These are phyloP conservation scores for Campoplex capitator DNA, from an alignment of 2,888 invertebrate genomes.

Conservation along the genomic window DNA sequence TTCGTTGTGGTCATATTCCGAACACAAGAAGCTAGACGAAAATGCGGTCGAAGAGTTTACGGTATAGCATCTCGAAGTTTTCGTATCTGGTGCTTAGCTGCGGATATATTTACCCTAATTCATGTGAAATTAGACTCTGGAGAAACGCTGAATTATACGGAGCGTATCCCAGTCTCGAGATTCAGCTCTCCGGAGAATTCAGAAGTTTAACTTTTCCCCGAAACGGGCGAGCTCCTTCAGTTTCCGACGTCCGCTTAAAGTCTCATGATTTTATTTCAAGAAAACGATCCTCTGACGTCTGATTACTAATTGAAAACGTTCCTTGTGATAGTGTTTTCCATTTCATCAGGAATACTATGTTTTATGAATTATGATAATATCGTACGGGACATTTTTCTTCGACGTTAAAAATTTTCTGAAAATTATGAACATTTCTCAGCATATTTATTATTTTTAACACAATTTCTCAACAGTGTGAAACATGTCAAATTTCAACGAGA, in stretches of 20 bases:
- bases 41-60: conserved; percentile 46
- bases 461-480: too few relatives aligned
- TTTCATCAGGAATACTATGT: not conserved
- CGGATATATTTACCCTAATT: conserved; percentile 70
- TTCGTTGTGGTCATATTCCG: not conserved
- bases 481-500: too few relatives aligned
- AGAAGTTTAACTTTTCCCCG: conserved; percentile 38
- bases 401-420: not conserved
- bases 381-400: not conserved
- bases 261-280: conserved; percentile 27
- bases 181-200: conserved; percentile 47
- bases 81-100: conserved; percentile 65
- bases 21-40: conserved; percentile 12
- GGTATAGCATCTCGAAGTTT: conserved; percentile 58
- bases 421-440: not conserved
- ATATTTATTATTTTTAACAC: too few relatives aligned
- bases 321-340: not conserved
- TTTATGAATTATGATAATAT: not conserved
- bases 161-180: conserved; percentile 35
- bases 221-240: conserved; percentile 23
- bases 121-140: conserved; percentile 66
- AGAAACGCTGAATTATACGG: conserved; percentile 66
- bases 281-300: conserved; percentile 4
- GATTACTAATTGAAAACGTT: not conserved
- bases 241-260: conserved; percentile 29